Evolutionary conservation across 2,888 invertebrate species (phyloP).

Genomic region (Tetranychus piercei): DNA sequence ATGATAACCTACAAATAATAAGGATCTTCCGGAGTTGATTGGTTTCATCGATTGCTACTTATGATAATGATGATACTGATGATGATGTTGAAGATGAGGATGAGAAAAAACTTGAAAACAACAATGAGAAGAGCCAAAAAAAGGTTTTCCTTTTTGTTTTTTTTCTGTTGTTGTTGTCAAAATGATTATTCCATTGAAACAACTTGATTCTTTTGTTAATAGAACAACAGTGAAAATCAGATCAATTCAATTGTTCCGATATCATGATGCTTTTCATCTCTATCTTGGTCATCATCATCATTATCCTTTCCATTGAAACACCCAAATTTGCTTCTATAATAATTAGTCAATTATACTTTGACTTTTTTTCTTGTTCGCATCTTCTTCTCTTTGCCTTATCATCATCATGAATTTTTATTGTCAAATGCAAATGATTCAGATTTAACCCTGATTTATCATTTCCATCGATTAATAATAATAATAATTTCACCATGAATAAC

Average conservation of each 20-base stretch:
- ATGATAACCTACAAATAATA: constrained; percentile 1
- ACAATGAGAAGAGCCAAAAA: not conserved
- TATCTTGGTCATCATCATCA: too few relatives aligned
- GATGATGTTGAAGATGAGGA: not conserved
- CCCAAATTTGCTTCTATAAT: too few relatives aligned
- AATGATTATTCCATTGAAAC: not conserved
- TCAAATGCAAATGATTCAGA: too few relatives aligned
- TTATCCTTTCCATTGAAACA: too few relatives aligned
- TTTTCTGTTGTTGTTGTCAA: not conserved
- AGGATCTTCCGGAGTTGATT: not conserved
- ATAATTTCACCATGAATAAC: too few relatives aligned
- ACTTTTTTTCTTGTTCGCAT: too few relatives aligned
- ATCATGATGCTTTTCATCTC: too few relatives aligned
- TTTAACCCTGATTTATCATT: too few relatives aligned
- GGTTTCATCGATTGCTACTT: not conserved
- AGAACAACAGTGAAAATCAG: not conserved
- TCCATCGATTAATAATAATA: too few relatives aligned
- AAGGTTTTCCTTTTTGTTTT: not conserved
- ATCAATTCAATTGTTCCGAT: not conserved
- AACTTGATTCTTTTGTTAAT: not conserved
- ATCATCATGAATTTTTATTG: too few relatives aligned
- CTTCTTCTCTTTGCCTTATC: too few relatives aligned
- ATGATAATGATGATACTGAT: not conserved
- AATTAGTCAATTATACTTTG: too few relatives aligned
- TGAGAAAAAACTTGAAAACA: not conserved